A percentile compares a stretch with the other conserved stretches of the same genome.
Evolutionary conservation across 2,888 invertebrate genomes (phyloP).

Genomic region (Nasonovia ribisnigri): DNA sequence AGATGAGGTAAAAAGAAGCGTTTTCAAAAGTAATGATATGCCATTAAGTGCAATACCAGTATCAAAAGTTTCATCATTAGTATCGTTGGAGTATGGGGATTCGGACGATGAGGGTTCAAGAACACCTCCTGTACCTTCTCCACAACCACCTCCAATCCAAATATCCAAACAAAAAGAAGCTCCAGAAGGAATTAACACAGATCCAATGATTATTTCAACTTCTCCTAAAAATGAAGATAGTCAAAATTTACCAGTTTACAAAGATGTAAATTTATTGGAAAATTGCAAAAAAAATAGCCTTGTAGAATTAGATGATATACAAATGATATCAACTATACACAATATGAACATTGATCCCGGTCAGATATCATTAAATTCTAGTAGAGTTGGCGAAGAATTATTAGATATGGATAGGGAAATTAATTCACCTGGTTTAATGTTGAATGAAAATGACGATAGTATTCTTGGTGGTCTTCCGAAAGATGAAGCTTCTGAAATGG

Average conservation of each 20-base stretch:
- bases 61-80: constrained; percentile 73
- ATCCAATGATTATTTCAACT: constrained; percentile 61
- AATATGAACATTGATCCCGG: constrained; percentile 60
- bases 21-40: constrained; percentile 67
- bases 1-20: constrained; percentile 66
- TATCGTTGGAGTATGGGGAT: constrained; percentile 76
- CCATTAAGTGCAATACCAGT: constrained; percentile 64
- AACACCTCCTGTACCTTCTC: constrained; percentile 67
- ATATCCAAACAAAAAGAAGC: constrained; percentile 63
- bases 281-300: constrained; percentile 68
- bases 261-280: constrained; percentile 68
- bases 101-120: constrained; percentile 74
- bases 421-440: constrained; percentile 54
- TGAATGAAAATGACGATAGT: constrained; percentile 64
- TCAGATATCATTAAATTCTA: constrained; percentile 60
- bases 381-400: constrained; percentile 61
- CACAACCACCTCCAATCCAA: constrained; percentile 62
- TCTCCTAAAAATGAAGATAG: constrained; percentile 64
- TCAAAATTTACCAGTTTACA: constrained; percentile 67
- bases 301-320: constrained; percentile 68
- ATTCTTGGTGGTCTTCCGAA: constrained; percentile 62
- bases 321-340: constrained; percentile 64
- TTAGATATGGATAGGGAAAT: constrained; percentile 60
- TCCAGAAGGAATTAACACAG: constrained; percentile 60
- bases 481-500: constrained; percentile 63